A percentile compares a stretch with the other conserved stretches of the same genome.
phyloP scores from a whole-genome alignment of 1,140 invertebrate genomes.

The Drosophila simulans region DNA sequence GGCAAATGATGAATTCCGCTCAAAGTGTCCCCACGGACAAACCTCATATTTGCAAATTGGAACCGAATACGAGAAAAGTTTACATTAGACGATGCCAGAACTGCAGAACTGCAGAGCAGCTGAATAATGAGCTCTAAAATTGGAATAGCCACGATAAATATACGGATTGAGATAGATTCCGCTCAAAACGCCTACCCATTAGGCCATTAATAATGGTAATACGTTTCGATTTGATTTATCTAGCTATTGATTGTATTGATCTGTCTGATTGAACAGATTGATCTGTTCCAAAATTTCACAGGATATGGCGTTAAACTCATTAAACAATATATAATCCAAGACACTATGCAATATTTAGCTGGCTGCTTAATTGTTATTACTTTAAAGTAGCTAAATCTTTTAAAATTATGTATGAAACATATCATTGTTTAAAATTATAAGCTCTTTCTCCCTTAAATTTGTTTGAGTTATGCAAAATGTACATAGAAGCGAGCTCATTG shows the following conservation, averaged over 20 bases:
- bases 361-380: too few species aligned
- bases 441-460: background rate
- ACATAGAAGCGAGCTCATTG: background rate
- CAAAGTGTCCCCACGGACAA: constrained; percentile 3
- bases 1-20: constrained; percentile 11
- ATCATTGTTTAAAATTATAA: background rate
- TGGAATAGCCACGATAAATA: background rate
- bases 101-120: background rate
- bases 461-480: constrained; percentile 12
- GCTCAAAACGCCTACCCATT: background rate
- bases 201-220: background rate
- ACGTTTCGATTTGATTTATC: background rate
- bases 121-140: background rate
- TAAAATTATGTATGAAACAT: background rate
- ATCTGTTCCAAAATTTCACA: too few species aligned
- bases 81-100: background rate
- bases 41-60: constrained; percentile 7
- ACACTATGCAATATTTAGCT: too few species aligned
- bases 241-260: too few species aligned
- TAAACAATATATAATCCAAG: too few species aligned
- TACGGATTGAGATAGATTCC: background rate
- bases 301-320: too few species aligned
- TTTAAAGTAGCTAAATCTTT: too few species aligned
- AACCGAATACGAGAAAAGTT: constrained; percentile 13
- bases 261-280: too few species aligned